These are phyloP conservation scores for Brassicogethes aeneus DNA, from an alignment of 2,888 invertebrate species.

Conservation along the genomic window DNA sequence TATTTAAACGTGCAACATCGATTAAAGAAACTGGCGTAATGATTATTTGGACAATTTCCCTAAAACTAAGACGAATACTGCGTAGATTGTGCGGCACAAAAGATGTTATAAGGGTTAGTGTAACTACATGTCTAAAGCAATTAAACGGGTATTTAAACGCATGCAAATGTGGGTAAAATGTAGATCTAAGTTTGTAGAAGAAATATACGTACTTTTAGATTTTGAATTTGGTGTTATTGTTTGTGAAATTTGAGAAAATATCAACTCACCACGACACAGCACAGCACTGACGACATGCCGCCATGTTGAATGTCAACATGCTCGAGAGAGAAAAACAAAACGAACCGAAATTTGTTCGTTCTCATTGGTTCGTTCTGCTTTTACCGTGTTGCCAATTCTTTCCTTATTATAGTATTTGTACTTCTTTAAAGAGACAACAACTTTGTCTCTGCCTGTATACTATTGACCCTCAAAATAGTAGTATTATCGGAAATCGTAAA, in stretches of 20 bases:
- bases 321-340: constrained; percentile 35
- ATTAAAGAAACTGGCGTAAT: no score
- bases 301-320: constrained; percentile 84
- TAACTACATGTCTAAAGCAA: not conserved
- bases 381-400: no score
- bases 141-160: not conserved
- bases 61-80: constrained; percentile 17
- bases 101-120: constrained; percentile 25
- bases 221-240: constrained; percentile 21
- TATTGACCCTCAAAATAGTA: no score
- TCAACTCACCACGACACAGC: constrained; percentile 90
- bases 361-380: no score
- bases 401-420: no score
- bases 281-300: constrained; percentile 94
- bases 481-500: no score
- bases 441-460: no score
- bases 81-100: constrained; percentile 32
- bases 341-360: no score
- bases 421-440: no score
- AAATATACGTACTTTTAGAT: constrained; percentile 25
- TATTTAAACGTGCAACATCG: no score
- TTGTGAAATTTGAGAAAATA: constrained; percentile 28
- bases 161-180: constrained; percentile 5
- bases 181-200: constrained; percentile 4
- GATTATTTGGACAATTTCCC: no score